Conservation (phyloP, 1,140 invertebrate species). For the Watersipora subatra region DNA sequence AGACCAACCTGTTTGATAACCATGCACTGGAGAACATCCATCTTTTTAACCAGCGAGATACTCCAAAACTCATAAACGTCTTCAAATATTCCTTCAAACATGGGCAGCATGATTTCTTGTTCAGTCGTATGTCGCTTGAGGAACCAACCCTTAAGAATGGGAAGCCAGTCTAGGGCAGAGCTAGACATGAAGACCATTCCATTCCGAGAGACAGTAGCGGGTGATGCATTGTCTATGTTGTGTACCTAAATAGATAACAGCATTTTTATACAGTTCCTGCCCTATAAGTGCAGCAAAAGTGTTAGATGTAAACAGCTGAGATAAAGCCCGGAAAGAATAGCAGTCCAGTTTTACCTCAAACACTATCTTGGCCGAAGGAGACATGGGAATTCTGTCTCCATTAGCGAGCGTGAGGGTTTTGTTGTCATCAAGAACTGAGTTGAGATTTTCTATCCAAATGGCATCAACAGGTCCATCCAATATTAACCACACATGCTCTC, state of each 20-base stretch:
- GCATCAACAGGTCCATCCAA: slow-evolving; percentile 40
- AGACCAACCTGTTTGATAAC: slow-evolving; percentile 39
- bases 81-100: slow-evolving; percentile 28
- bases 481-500: slow-evolving; percentile 42
- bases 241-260: slow-evolving; percentile 17
- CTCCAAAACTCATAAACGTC: slow-evolving; percentile 22
- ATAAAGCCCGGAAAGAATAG: no score
- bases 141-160: slow-evolving; percentile 55
- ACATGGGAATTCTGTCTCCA: slow-evolving; percentile 40
- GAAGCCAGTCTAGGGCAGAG: slow-evolving; percentile 34
- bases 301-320: no score
- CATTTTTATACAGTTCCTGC: no score
- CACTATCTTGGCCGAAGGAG: slow-evolving; percentile 35
- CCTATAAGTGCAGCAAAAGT: no score
- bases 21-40: slow-evolving; percentile 49
- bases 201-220: slow-evolving; percentile 38
- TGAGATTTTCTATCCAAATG: slow-evolving; percentile 41
- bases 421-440: slow-evolving; percentile 41
- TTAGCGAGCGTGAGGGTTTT: slow-evolving; percentile 39
- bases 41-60: slow-evolving; percentile 48
- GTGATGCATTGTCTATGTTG: slow-evolving; percentile 41
- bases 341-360: slow-evolving; percentile 37
- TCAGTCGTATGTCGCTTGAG: slow-evolving; percentile 57
- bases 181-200: slow-evolving; percentile 40
- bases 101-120: slow-evolving; percentile 22